Evolutionary conservation across 2,113 vertebrate genomes (phyloP).

Genomic region (Tichodroma muraria): DNA sequence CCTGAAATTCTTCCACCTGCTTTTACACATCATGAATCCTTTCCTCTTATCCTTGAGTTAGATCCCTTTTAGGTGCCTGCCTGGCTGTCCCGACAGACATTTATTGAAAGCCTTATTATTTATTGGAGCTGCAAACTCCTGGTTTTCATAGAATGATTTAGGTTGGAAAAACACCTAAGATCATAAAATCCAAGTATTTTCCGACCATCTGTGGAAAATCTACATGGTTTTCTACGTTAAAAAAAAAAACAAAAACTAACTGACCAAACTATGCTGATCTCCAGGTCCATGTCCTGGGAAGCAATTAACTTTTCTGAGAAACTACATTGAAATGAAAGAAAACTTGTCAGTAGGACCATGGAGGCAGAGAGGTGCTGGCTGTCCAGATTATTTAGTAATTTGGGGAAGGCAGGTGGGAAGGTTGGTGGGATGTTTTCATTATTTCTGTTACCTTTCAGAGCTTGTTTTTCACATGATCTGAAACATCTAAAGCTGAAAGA

Average conservation of each 20-base stretch:
- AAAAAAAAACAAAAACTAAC: not conserved
- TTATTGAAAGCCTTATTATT: not conserved
- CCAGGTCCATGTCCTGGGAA: not conserved
- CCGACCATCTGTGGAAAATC: not conserved
- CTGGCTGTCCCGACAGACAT: not conserved
- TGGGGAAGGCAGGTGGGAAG: not conserved
- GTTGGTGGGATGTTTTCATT: not conserved
- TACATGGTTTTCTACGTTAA: not conserved
- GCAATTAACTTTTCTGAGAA: rapidly evolving
- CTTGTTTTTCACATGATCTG: not conserved
- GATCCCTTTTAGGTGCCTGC: not conserved
- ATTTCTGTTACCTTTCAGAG: not conserved
- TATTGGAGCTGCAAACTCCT: not conserved
- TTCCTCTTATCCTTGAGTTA: not conserved
- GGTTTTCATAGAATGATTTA: not conserved
- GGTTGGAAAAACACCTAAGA: not conserved
- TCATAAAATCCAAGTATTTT: not conserved
- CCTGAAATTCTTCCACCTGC: not conserved
- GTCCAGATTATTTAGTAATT: not conserved
- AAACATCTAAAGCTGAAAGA: not conserved
- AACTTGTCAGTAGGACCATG: not conserved
- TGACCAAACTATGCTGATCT: not conserved
- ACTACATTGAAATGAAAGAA: not conserved
- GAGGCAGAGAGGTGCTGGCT: not conserved
- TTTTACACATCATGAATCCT: not conserved